Evolutionary conservation across 2,113 vertebrate genomes (phyloP).

Genomic region (Burhinus oedicnemus): DNA sequence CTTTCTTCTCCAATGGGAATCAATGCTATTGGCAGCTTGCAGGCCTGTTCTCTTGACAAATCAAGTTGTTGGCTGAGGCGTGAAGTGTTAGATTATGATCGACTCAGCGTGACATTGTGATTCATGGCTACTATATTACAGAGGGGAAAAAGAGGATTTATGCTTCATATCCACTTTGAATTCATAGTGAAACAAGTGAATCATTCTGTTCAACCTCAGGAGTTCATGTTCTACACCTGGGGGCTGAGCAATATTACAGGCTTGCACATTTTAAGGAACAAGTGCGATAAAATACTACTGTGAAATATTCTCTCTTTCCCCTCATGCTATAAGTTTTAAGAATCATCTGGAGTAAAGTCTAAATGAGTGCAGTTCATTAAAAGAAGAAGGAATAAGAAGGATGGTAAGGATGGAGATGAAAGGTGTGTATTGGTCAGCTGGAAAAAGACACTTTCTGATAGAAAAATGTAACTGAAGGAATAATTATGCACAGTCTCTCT

Average conservation of each 20-base stretch:
- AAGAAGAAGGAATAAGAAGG: background rate
- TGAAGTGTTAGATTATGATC: slow-evolving; percentile 81
- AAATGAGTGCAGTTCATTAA: slow-evolving; percentile 11
- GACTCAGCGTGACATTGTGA: slow-evolving; percentile 76
- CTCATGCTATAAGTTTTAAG: slow-evolving; percentile 10
- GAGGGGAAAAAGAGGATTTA: slow-evolving; percentile 75
- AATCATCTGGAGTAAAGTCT: background rate
- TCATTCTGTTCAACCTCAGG: slow-evolving; percentile 68
- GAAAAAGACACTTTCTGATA: background rate
- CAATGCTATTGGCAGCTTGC: slow-evolving; percentile 72
- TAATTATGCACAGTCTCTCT: background rate
- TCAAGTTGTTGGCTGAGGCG: slow-evolving; percentile 82
- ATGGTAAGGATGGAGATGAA: background rate
- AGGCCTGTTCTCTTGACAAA: slow-evolving; percentile 79
- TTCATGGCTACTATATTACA: slow-evolving; percentile 74
- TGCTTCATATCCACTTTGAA: slow-evolving; percentile 76
- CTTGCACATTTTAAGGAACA: slow-evolving; percentile 55
- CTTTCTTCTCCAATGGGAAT: slow-evolving; percentile 69
- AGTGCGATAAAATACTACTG: slow-evolving; percentile 57
- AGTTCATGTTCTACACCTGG: slow-evolving; percentile 68
- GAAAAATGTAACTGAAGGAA: background rate
- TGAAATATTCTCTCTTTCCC: background rate
- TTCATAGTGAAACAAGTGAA: slow-evolving; percentile 77
- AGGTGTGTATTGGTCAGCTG: background rate
- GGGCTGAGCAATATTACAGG: slow-evolving; percentile 64